Percentiles rank a stretch among this genome's conserved stretches.
These are phyloP conservation scores for Tinea pellionella DNA, from an alignment of 2,888 invertebrate genomes.

Conservation along the genomic window DNA sequence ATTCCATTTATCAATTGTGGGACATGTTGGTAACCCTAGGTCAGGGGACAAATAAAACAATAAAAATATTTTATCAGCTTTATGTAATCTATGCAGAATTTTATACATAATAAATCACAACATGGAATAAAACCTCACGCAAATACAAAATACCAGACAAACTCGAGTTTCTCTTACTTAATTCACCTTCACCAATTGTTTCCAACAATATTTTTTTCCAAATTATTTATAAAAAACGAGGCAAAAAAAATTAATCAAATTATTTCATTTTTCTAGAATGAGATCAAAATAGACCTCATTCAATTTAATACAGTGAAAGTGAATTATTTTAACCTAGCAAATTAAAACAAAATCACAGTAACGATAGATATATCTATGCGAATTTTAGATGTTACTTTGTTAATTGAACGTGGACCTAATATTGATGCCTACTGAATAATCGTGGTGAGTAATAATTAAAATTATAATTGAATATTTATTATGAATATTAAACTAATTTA, in stretches of 20 bases:
- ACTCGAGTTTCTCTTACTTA: background rate
- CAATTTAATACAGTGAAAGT: no score
- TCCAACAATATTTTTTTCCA: background rate
- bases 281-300: no score
- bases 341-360: no score
- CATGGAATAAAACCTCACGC: conserved; percentile 3
- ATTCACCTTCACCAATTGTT: conserved; percentile 1
- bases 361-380: no score
- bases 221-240: no score
- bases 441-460: background rate
- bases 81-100: conserved; percentile 2
- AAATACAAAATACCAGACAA: background rate
- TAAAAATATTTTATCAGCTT: background rate
- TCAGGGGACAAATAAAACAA: no score
- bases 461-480: background rate
- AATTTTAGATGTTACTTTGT: background rate
- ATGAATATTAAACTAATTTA: background rate
- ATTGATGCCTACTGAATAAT: background rate
- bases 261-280: no score
- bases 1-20: no score
- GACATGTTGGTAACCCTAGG: no score
- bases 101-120: conserved; percentile 1
- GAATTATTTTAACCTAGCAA: no score
- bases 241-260: no score
- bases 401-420: background rate